phyloP scores from a whole-genome alignment of 53 echinoderm and acorn worm species.

The Mesocentrotus franciscanus region DNA sequence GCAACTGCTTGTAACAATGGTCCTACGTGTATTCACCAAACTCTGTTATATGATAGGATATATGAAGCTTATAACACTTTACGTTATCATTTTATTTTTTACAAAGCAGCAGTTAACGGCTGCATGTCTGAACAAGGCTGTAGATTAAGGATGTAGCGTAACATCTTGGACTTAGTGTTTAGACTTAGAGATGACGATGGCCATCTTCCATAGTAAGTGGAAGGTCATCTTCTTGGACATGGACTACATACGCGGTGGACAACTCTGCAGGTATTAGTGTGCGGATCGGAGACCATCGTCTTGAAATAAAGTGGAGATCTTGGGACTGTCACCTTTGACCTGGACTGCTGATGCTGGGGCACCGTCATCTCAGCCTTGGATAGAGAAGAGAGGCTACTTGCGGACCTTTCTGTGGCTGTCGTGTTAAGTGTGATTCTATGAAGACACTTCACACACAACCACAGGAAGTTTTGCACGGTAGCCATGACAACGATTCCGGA shows the following conservation, averaged over 20 bases:
- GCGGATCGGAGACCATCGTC: neutral
- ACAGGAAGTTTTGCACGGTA: conserved; percentile 94
- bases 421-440: conserved; percentile 78
- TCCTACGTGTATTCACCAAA: too few species aligned
- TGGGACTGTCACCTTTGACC: neutral
- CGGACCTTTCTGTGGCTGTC: conserved; percentile 97
- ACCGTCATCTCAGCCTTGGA: neutral
- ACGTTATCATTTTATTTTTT: too few species aligned
- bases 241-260: neutral
- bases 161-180: too few species aligned
- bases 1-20: too few species aligned
- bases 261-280: too few species aligned
- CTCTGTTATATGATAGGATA: too few species aligned
- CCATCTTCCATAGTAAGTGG: too few species aligned
- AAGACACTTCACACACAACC: conserved; percentile 99
- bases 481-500: conserved; percentile 42
- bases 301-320: neutral
- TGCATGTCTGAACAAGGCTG: too few species aligned
- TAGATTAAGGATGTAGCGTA: too few species aligned
- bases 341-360: neutral
- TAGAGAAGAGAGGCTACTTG: conserved; percentile 38
- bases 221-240: neutral
- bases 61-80: too few species aligned
- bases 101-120: too few species aligned
- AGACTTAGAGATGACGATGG: too few species aligned